Base-by-base conservation (phyloP, 2,113 vertebrate genomes). In the Romanogobio albipinnatus region DNA sequence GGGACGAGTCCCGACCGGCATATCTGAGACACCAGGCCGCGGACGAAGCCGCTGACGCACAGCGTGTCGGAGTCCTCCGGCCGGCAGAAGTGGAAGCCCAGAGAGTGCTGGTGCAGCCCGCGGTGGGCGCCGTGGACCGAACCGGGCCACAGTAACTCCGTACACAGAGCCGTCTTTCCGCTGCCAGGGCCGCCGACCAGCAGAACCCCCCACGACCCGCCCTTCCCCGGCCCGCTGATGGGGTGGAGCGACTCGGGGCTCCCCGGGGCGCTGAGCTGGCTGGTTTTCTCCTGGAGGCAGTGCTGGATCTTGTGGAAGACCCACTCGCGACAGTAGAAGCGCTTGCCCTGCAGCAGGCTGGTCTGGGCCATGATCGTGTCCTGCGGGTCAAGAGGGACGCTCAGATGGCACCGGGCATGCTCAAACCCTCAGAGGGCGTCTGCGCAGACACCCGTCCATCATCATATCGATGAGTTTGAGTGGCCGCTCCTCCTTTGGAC, bases 301-400 rank as follows among this genome's bases (percentile, higher is more conserved):
- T 99, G 98, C 94, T 98, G 98, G 91, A 99, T 96, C 94, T 99
- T 99, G 89, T 99, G 98, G 94, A 99, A 99, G 91, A 98, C 97
- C 98, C 98, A 99, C 92, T 99, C 98, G 90, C 98, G 94, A 94
- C 98, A 99, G 94, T 99, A 98, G 92, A 99, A 99, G 86, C 95
- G 97, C 85, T 99, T 99, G 86, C 98, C 98, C 93, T 98, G 96
- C 92, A 99, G 95, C 91, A 99, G 95, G 94, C 98, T 99, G 84
- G 96, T 98, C 90, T 98, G 97, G 90, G 98, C 96, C 98, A 99
- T 99, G 92, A 93, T 96, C 93, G 89, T 64, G 91, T 94, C 92
- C 90, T 36, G 94, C 85, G 89, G 91, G 92, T 93, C 92, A 93
- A 89, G 86, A 86, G 91, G 83, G 82, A 92, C 7, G 90, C 90